Percentiles rank a stretch among this genome's conserved stretches.
Conservation (phyloP, 2,113 vertebrate species). For the Jacana jacana region DNA sequence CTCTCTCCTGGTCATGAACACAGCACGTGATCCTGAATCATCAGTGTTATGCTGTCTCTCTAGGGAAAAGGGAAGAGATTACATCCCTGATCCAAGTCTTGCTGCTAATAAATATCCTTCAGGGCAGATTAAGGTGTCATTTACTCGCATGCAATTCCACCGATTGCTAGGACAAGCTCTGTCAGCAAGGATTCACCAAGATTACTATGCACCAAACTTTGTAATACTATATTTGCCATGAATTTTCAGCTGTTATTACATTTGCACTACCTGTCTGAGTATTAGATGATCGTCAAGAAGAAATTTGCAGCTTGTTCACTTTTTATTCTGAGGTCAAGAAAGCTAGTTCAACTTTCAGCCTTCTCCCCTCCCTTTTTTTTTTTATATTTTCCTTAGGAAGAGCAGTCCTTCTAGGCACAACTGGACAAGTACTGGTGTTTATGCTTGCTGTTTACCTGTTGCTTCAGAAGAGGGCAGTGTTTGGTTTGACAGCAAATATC, state of each 20-base stretch:
- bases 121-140: neutral
- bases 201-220: neutral
- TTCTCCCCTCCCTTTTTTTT: neutral
- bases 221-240: neutral
- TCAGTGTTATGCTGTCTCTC: neutral
- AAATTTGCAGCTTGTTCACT: neutral
- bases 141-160: neutral
- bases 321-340: neutral
- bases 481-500: neutral
- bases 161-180: neutral
- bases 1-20: neutral
- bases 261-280: neutral
- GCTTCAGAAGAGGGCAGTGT: neutral
- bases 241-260: neutral
- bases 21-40: neutral
- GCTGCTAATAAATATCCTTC: neutral
- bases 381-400: neutral
- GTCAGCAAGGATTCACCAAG: neutral
- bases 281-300: accelerated
- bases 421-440: neutral
- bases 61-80: neutral
- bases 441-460: neutral
- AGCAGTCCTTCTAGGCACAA: neutral
- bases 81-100: neutral
- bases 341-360: neutral